Conservation (phyloP, 2,797 vertebrate species). For the Anisognathus igniventris region DNA sequence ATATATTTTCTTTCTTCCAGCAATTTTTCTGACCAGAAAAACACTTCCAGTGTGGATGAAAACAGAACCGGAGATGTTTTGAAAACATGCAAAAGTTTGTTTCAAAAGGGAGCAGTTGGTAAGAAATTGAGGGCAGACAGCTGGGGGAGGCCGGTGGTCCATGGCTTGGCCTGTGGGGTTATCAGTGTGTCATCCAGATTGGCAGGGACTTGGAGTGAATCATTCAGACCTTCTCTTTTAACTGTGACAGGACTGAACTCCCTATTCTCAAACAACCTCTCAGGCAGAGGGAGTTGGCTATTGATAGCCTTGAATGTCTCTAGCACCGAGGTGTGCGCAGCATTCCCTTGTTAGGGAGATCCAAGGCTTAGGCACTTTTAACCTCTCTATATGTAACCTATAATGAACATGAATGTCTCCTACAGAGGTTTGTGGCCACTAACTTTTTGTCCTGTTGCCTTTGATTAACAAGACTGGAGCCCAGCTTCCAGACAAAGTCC, state of each 20-base stretch:
- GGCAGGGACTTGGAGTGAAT: constrained; percentile 7
- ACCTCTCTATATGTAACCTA: background rate
- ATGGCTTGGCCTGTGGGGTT: background rate
- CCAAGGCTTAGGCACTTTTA: background rate
- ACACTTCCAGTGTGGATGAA: background rate
- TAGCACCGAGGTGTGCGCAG: rapidly evolving
- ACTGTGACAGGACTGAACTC: background rate
- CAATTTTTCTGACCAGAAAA: constrained; percentile 21
- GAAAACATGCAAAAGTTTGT: background rate
- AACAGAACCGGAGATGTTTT: background rate
- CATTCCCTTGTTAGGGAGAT: background rate
- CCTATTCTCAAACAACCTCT: background rate
- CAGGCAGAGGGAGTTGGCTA: background rate
- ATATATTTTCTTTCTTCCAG: background rate
- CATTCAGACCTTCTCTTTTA: background rate
- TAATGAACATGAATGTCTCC: background rate
- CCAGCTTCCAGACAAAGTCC: background rate
- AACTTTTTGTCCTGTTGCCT: background rate
- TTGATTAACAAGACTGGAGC: background rate
- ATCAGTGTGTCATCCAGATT: background rate
- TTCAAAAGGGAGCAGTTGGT: background rate
- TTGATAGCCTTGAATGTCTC: background rate
- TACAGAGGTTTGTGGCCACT: background rate
- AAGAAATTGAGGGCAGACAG: background rate
- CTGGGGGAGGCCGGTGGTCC: background rate